Evolutionary conservation across 2,888 invertebrate genomes (phyloP).

Genomic region (Marronus borbonicus): DNA sequence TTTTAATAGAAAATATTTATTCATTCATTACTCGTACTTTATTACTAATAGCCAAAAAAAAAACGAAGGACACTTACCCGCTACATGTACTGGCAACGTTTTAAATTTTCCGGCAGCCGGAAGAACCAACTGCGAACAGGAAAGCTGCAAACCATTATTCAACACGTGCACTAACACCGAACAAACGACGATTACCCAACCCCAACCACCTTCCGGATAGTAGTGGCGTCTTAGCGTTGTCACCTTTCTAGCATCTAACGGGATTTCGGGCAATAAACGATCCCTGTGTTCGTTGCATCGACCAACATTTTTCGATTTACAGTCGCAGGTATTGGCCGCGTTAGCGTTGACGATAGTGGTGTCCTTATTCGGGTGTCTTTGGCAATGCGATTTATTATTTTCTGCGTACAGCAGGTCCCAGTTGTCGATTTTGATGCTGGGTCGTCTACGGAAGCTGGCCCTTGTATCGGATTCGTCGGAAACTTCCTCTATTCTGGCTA

Average conservation of each 20-base stretch:
- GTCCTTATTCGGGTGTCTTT: constrained; percentile 46
- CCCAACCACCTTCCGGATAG: constrained; percentile 92
- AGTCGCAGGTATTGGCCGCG: constrained; percentile 39
- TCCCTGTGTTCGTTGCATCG: constrained; percentile 59
- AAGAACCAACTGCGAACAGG: constrained; percentile 75
- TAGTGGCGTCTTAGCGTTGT: constrained; percentile 78
- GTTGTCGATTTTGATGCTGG: constrained; percentile 67
- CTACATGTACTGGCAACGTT: constrained; percentile 75
- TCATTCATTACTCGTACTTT: too few relatives aligned
- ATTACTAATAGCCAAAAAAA: not conserved
- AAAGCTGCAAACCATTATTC: constrained; percentile 83
- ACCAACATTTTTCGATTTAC: constrained; percentile 51
- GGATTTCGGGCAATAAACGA: constrained; percentile 63
- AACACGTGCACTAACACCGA: constrained; percentile 82
- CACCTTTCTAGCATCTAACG: constrained; percentile 67
- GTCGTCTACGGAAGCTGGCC: constrained; percentile 59
- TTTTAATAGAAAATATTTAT: too few relatives aligned
- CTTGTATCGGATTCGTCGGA: not conserved
- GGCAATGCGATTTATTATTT: constrained; percentile 46
- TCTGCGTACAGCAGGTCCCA: constrained; percentile 68
- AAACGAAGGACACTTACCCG: constrained; percentile 73
- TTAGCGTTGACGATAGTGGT: constrained; percentile 26
- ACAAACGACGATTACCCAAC: constrained; percentile 85
- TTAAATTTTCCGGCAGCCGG: constrained; percentile 76
- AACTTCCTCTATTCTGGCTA: constrained; percentile 32